A percentile compares a stretch with the other conserved stretches of the same genome.
Evolutionary conservation across 2,888 invertebrate species (phyloP).

Genomic region (Uropetala carovei): DNA sequence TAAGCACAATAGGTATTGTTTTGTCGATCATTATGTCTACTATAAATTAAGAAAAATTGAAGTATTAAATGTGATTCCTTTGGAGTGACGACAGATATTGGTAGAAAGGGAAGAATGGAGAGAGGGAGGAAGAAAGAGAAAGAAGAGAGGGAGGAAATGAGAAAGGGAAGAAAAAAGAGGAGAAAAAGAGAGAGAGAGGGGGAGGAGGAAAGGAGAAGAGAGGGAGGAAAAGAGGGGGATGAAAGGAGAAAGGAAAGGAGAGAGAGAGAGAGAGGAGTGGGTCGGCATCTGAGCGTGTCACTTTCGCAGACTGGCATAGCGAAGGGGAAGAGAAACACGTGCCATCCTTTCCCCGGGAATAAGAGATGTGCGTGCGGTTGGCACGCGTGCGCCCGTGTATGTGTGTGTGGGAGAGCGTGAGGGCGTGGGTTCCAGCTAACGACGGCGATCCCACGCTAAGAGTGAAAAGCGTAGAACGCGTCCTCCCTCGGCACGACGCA

Average conservation of each 20-base stretch:
- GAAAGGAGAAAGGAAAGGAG: background rate
- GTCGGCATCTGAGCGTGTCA: background rate
- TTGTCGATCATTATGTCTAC: too few relatives aligned
- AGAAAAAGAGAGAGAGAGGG: too few relatives aligned
- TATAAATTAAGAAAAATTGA: too few relatives aligned
- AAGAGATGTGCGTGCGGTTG: conserved; percentile 31
- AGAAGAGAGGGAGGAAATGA: background rate
- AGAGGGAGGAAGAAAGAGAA: too few relatives aligned
- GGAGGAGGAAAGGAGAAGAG: background rate
- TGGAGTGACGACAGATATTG: too few relatives aligned
- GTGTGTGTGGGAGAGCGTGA: background rate
- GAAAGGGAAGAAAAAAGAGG: background rate
- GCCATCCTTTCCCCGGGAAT: conserved; percentile 21
- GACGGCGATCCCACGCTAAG: conserved; percentile 29
- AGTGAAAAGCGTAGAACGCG: background rate
- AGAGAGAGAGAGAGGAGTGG: background rate
- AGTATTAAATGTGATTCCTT: too few relatives aligned
- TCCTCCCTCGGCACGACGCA: background rate
- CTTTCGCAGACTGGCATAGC: background rate
- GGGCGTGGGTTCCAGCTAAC: conserved; percentile 19
- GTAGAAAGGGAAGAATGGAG: too few relatives aligned
- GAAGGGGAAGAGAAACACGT: conserved; percentile 17
- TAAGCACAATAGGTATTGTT: too few relatives aligned
- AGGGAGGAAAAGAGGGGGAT: too few relatives aligned
- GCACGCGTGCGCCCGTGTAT: conserved; percentile 17